Evolutionary conservation across 2,113 vertebrate species (phyloP).

Genomic region (Tonatia bakeri): DNA sequence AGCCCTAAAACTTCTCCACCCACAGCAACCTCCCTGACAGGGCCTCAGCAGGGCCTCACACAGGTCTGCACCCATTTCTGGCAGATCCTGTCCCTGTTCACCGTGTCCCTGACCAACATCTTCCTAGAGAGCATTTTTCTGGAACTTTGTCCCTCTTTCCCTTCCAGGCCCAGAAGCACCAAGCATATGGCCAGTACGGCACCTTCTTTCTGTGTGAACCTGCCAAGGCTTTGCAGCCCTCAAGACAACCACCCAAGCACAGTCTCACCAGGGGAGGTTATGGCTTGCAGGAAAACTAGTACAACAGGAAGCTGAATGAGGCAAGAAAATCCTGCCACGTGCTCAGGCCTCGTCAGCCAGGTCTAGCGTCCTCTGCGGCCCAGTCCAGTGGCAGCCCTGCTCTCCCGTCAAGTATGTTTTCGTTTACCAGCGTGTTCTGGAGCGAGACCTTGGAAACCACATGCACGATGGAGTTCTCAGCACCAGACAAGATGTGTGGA

Average conservation of each 20-base stretch:
- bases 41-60: slow-evolving; percentile 89
- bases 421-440: slow-evolving; percentile 89
- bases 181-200: slow-evolving; percentile 90
- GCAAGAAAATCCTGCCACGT: slow-evolving; percentile 88
- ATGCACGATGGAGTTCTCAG: slow-evolving; percentile 86
- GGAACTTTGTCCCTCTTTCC: slow-evolving; percentile 91
- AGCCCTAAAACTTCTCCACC: slow-evolving; percentile 89
- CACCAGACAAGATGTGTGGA: slow-evolving; percentile 93
- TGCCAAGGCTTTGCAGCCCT: slow-evolving; percentile 82
- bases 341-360: slow-evolving; percentile 87
- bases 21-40: slow-evolving; percentile 84
- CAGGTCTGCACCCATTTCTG: slow-evolving; percentile 91
- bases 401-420: slow-evolving; percentile 90
- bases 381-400: slow-evolving; percentile 87
- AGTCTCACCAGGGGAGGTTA: slow-evolving; percentile 89
- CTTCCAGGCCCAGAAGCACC: slow-evolving; percentile 93
- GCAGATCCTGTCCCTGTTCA: slow-evolving; percentile 96
- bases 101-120: slow-evolving; percentile 91
- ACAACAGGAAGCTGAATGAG: slow-evolving; percentile 87
- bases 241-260: slow-evolving; percentile 84
- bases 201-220: slow-evolving; percentile 92
- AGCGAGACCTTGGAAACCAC: slow-evolving; percentile 91
- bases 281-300: slow-evolving; percentile 89
- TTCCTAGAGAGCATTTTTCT: slow-evolving; percentile 93
- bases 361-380: not conserved